phyloP scores from a whole-genome alignment of 2,113 vertebrate species.

The Gambusia holbrooki region DNA sequence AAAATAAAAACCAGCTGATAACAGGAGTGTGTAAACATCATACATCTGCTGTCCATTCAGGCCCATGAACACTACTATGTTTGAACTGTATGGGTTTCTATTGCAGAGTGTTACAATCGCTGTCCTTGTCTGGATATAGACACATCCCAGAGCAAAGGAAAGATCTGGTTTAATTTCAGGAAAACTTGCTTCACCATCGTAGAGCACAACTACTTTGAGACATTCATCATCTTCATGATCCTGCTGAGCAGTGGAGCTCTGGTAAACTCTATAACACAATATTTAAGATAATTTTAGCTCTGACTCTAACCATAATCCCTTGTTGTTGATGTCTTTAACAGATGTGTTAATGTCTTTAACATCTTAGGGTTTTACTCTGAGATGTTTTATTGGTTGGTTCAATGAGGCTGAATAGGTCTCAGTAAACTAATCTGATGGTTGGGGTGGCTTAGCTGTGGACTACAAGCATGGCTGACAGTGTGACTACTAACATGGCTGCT shows the following conservation, averaged over 20 bases:
- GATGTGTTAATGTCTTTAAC: not conserved
- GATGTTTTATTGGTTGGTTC: slow-evolving; percentile 8
- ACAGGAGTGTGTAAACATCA: too few species aligned
- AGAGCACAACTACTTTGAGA: slow-evolving; percentile 95
- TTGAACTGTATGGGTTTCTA: not conserved
- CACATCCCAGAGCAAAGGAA: slow-evolving; percentile 80
- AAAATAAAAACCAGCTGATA: too few species aligned
- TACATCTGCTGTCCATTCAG: not conserved
- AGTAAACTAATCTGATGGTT: slow-evolving; percentile 29
- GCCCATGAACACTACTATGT: not conserved
- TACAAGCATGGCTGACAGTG: slow-evolving; percentile 10
- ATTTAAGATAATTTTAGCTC: not conserved
- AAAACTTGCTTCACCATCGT: slow-evolving; percentile 89
- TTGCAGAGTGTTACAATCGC: slow-evolving; percentile 85
- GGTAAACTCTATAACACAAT: slow-evolving; percentile 65
- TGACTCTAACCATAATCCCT: not conserved
- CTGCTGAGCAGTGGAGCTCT: slow-evolving; percentile 94
- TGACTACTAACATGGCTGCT: slow-evolving; percentile 29
- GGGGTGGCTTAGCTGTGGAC: slow-evolving; percentile 4
- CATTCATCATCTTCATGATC: slow-evolving; percentile 98
- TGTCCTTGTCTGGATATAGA: slow-evolving; percentile 88
- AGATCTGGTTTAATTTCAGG: slow-evolving; percentile 87
- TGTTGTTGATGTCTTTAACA: too few species aligned
- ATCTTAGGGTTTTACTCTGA: not conserved
- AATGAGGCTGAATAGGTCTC: not conserved